Percentiles rank a stretch among this genome's conserved stretches.
Conservation (phyloP, 2,113 vertebrate species). For the Boulengeromyrus knoepffleri region DNA sequence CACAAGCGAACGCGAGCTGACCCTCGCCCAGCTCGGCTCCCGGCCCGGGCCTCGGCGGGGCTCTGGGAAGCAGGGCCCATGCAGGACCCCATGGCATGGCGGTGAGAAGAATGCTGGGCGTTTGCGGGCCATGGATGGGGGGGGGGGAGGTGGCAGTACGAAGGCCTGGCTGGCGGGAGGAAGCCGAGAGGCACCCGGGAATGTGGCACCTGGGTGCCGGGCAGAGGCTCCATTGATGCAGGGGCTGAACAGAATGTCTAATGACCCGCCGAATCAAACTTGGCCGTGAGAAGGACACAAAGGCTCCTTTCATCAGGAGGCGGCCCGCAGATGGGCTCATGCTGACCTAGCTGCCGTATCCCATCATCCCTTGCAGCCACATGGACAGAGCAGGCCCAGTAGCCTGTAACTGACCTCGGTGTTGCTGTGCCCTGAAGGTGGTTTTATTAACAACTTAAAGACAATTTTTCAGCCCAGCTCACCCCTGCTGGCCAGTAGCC, state of each 20-base stretch:
- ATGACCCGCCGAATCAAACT: slow-evolving; percentile 79
- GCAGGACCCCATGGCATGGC: slow-evolving; percentile 65
- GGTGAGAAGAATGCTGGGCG: slow-evolving; percentile 72
- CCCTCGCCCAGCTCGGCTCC: slow-evolving; percentile 49
- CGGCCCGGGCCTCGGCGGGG: slow-evolving; percentile 63
- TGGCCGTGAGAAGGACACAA: slow-evolving; percentile 76
- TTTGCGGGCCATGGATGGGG: background rate
- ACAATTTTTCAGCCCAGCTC: background rate
- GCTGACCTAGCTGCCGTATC: slow-evolving; percentile 65
- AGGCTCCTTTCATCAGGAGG: slow-evolving; percentile 74
- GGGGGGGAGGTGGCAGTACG: background rate
- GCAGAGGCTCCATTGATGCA: slow-evolving; percentile 69
- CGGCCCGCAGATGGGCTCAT: slow-evolving; percentile 73
- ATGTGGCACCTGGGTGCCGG: slow-evolving; percentile 77
- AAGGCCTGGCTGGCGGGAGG: slow-evolving; percentile 63
- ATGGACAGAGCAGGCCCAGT: background rate
- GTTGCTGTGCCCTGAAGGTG: background rate
- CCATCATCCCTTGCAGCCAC: slow-evolving; percentile 36
- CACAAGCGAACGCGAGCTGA: slow-evolving; percentile 73
- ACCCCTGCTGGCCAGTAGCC: background rate
- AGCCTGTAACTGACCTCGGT: background rate
- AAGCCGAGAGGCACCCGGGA: slow-evolving; percentile 70
- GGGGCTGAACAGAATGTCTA: slow-evolving; percentile 76
- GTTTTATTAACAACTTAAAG: background rate
- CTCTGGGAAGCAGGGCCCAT: slow-evolving; percentile 68